These are phyloP conservation scores for Drosophila triauraria DNA, from an alignment of 1,140 invertebrate genomes.

Conservation along the genomic window DNA sequence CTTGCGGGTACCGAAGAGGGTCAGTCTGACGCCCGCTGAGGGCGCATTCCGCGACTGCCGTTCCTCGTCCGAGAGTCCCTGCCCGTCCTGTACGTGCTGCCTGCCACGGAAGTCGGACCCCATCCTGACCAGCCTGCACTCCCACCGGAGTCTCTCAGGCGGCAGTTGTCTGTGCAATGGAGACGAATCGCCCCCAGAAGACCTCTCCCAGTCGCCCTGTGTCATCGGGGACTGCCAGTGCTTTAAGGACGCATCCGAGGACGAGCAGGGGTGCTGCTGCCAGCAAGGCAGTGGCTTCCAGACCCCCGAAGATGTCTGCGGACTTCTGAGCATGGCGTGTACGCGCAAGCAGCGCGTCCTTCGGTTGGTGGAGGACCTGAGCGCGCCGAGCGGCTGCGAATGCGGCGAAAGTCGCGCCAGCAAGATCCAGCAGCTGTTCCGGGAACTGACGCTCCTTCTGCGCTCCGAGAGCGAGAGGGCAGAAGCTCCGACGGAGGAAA, in stretches of 20 bases:
- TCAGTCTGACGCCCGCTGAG: neutral
- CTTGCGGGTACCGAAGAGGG: neutral
- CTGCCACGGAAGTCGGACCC: neutral
- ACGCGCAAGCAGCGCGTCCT: slow-evolving; percentile 38
- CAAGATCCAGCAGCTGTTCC: slow-evolving; percentile 34
- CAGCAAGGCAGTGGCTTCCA: slow-evolving; percentile 2
- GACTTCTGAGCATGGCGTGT: neutral
- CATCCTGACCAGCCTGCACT: slow-evolving; percentile 15
- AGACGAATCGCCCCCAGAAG: neutral
- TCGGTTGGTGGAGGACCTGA: slow-evolving; percentile 31
- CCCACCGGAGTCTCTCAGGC: slow-evolving; percentile 17
- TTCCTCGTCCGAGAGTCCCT: neutral
- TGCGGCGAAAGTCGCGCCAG: slow-evolving; percentile 14
- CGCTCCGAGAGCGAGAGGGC: slow-evolving; percentile 23
- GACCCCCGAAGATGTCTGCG: slow-evolving; percentile 4
- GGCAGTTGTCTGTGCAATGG: slow-evolving; percentile 12
- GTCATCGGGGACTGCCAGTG: neutral
- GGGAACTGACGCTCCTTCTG: slow-evolving; percentile 42
- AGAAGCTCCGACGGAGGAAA: slow-evolving; percentile 8
- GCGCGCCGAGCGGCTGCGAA: neutral
- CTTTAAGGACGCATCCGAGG: neutral
- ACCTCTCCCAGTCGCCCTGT: neutral
- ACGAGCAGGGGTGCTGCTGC: neutral
- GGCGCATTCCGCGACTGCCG: slow-evolving; percentile 18
- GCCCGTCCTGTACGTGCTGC: neutral